Conservation (phyloP, 2,797 vertebrate species). For the Allobates femoralis region DNA sequence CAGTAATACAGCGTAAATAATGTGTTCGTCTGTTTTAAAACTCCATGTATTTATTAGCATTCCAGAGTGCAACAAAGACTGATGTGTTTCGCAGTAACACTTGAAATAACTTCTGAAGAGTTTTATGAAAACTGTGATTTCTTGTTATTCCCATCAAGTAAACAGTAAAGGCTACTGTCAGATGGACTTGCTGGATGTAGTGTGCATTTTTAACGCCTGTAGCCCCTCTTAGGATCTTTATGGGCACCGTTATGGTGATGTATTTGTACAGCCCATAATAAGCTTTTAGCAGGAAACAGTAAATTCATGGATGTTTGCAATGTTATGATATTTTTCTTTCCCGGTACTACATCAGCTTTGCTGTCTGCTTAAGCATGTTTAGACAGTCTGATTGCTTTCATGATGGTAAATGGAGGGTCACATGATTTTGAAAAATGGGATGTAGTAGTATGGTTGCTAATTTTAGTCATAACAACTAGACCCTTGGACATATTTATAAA, state of each 20-base stretch:
- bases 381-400: constrained; percentile 9
- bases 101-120: constrained; percentile 75
- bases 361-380: constrained; percentile 17
- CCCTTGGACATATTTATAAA: background rate
- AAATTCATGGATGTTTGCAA: constrained; percentile 55
- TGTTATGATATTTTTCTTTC: constrained; percentile 27
- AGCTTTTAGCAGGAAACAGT: constrained; percentile 55
- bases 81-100: constrained; percentile 74
- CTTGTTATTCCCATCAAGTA: constrained; percentile 74
- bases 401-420: constrained; percentile 1
- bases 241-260: constrained; percentile 42
- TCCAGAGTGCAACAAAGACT: constrained; percentile 72
- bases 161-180: constrained; percentile 74
- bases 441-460: background rate
- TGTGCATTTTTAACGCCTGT: constrained; percentile 42
- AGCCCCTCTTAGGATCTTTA: constrained; percentile 36
- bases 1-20: constrained; percentile 72
- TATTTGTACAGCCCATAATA: constrained; percentile 32
- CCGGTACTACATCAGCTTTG: background rate
- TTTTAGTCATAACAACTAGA: background rate
- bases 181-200: constrained; percentile 69
- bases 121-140: constrained; percentile 58
- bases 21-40: constrained; percentile 75
- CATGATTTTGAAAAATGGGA: background rate
- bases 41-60: constrained; percentile 74